Evolutionary conservation across 2,888 invertebrate genomes (phyloP).

Genomic region (Nudaria mundana): DNA sequence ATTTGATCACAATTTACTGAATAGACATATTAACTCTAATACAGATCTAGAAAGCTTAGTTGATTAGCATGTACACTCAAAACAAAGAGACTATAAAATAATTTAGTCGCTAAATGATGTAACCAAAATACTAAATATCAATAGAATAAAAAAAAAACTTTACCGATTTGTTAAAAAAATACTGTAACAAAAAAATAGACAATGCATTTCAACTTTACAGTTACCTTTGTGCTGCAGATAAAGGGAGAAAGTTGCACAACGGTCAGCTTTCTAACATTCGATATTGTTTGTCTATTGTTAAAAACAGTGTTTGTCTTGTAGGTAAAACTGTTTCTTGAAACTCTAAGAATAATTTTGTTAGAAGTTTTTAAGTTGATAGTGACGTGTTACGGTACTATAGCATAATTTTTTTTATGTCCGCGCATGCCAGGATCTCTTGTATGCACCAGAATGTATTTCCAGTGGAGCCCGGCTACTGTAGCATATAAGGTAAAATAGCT

Average conservation of each 20-base stretch:
- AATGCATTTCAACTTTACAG: slow-evolving; percentile 60
- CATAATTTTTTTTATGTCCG: no score
- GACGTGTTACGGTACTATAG: no score
- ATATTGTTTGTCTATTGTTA: slow-evolving; percentile 58
- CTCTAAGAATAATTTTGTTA: no score
- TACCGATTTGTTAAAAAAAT: slow-evolving; percentile 42
- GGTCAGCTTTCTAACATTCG: slow-evolving; percentile 73
- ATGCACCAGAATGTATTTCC: no score
- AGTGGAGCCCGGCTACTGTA: no score
- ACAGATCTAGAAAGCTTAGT: slow-evolving; percentile 16
- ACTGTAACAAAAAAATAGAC: slow-evolving; percentile 52
- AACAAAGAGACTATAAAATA: slow-evolving; percentile 27
- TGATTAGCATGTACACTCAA: slow-evolving; percentile 24
- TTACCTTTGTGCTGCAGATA: slow-evolving; percentile 67
- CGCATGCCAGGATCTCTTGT: no score
- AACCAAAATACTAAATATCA: slow-evolving; percentile 47
- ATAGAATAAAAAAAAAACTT: slow-evolving; percentile 33
- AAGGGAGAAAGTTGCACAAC: slow-evolving; percentile 78
- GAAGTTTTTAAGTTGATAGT: no score
- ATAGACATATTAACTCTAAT: neutral
- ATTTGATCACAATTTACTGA: no score
- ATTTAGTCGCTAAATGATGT: slow-evolving; percentile 29
- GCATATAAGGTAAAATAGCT: no score
- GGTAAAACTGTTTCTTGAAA: slow-evolving; percentile 44
- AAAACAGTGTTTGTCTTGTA: slow-evolving; percentile 40